Percentiles rank a stretch among this genome's conserved stretches.
Evolutionary conservation across 2,888 invertebrate genomes (phyloP).

Genomic region (Clivina fossor): DNA sequence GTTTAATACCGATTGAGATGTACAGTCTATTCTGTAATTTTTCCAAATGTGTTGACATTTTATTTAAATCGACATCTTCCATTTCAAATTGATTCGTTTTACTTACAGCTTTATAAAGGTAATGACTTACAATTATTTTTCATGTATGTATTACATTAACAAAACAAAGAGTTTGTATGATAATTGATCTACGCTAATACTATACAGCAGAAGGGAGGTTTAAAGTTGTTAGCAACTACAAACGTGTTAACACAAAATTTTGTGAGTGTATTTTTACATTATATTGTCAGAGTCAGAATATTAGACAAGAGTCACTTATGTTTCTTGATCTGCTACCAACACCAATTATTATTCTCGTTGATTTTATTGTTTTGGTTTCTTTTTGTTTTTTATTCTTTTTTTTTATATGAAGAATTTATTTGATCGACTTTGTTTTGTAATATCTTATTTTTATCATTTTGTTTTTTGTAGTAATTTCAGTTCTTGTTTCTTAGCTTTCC

Average conservation of each 20-base stretch:
- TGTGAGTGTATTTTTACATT: too few relatives aligned
- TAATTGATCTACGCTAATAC: too few relatives aligned
- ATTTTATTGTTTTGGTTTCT: constrained; percentile 22
- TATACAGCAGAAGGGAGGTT: constrained; percentile 23
- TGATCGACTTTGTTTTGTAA: too few relatives aligned
- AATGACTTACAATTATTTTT: constrained; percentile 14
- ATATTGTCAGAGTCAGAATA: too few relatives aligned
- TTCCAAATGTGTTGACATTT: constrained; percentile 19
- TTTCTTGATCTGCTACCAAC: constrained; percentile 19
- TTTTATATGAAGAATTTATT: too few relatives aligned
- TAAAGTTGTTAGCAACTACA: constrained; percentile 25
- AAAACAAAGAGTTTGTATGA: constrained; percentile 17
- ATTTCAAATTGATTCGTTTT: constrained; percentile 29
- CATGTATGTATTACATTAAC: constrained; percentile 14
- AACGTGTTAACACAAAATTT: constrained; percentile 12
- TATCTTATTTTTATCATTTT: constrained; percentile 16
- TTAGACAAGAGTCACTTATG: constrained; percentile 9
- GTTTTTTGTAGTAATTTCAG: constrained; percentile 23
- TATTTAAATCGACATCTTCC: constrained; percentile 31
- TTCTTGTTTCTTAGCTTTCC: constrained; percentile 18
- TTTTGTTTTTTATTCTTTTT: too few relatives aligned
- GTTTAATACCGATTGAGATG: constrained; percentile 24
- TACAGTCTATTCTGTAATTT: constrained; percentile 25
- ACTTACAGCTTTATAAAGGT: too few relatives aligned
- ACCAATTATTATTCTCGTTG: constrained; percentile 17